Evolutionary conservation across 2,888 invertebrate species (phyloP).

Genomic region (Ischnura elegans): DNA sequence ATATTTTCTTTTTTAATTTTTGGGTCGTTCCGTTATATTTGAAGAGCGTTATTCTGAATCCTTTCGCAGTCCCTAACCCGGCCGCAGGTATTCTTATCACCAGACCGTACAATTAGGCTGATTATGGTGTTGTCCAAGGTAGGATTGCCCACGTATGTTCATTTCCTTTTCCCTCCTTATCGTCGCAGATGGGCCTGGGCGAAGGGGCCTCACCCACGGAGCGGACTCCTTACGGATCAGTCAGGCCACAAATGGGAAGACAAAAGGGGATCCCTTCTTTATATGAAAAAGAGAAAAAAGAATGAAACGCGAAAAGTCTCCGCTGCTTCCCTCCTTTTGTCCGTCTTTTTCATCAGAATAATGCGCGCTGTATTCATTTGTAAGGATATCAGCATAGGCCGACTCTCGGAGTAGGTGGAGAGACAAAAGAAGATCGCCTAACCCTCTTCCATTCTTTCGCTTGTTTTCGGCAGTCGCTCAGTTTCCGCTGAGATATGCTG

Average conservation of each 20-base stretch:
- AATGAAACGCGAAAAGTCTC: background rate
- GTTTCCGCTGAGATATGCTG: no score
- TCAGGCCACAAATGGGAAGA: background rate
- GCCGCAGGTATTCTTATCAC: background rate
- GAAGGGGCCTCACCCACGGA: background rate
- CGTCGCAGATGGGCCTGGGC: background rate
- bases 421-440: background rate
- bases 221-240: background rate
- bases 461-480: background rate
- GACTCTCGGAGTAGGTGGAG: background rate
- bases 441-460: constrained; percentile 10
- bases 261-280: background rate
- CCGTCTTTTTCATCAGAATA: constrained; percentile 50
- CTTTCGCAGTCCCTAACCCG: no score
- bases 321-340: constrained; percentile 23
- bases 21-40: no score
- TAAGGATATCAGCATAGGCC: background rate
- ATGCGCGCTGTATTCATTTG: constrained; percentile 32
- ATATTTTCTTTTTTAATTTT: no score
- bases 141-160: background rate
- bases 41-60: no score
- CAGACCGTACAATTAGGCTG: background rate
- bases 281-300: no score
- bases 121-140: background rate
- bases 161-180: no score